Evolutionary conservation across 2,113 vertebrate species (phyloP).

Genomic region (Reinhardtius hippoglossoides): DNA sequence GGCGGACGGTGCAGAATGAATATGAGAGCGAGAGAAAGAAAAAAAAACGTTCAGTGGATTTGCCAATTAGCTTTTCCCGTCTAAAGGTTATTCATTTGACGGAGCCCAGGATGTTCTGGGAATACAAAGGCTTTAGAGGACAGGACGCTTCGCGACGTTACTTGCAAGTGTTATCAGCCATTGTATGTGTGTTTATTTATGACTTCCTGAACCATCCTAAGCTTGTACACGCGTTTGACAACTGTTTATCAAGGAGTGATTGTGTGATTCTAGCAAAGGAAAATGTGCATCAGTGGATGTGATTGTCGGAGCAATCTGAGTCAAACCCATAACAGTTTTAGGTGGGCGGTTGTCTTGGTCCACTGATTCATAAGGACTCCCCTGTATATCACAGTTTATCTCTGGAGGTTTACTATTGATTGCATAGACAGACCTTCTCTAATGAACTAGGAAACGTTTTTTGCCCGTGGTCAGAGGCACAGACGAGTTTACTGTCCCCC

Average conservation of each 20-base stretch:
- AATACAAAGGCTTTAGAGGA: slow-evolving; percentile 60
- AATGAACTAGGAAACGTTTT: slow-evolving; percentile 37
- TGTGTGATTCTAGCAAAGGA: not conserved
- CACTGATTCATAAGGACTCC: slow-evolving; percentile 20
- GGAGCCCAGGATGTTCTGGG: slow-evolving; percentile 44
- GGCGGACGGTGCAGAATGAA: slow-evolving; percentile 56
- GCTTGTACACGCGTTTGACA: slow-evolving; percentile 13
- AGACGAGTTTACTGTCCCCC: slow-evolving; percentile 31
- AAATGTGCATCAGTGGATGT: not conserved
- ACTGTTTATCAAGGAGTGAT: not conserved
- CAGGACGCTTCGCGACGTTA: slow-evolving; percentile 50
- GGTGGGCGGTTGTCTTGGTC: not conserved
- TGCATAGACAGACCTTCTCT: slow-evolving; percentile 25
- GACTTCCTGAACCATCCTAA: slow-evolving; percentile 44
- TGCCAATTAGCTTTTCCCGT: slow-evolving; percentile 69
- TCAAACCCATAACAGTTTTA: not conserved
- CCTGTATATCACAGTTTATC: slow-evolving; percentile 26
- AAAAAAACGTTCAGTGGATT: slow-evolving; percentile 51
- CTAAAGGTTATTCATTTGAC: slow-evolving; percentile 73
- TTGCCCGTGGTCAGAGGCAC: slow-evolving; percentile 23
- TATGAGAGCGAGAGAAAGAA: slow-evolving; percentile 26
- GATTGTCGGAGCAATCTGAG: not conserved
- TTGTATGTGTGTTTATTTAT: slow-evolving; percentile 52
- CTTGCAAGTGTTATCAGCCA: slow-evolving; percentile 56
- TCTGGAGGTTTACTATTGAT: slow-evolving; percentile 40